Evolutionary conservation across 2,888 invertebrate species (phyloP).

Genomic region (Pyrrhia umbra): DNA sequence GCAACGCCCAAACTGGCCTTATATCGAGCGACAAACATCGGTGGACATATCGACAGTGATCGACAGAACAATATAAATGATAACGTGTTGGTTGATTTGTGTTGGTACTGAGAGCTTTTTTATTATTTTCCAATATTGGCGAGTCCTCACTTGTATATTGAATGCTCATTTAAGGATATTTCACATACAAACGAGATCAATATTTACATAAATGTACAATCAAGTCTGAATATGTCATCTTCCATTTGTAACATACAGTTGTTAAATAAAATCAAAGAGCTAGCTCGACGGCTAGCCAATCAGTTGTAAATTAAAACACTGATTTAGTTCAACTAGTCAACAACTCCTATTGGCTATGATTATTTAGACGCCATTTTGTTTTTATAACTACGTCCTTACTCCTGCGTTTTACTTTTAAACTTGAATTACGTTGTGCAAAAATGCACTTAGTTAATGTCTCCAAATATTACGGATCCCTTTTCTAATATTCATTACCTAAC

Average conservation of each 20-base stretch:
- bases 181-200: background rate
- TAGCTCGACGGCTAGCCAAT: slow-evolving; percentile 11
- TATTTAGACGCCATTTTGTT: slow-evolving; percentile 34
- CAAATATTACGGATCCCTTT: background rate
- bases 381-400: background rate
- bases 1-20: slow-evolving; percentile 66
- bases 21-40: slow-evolving; percentile 51
- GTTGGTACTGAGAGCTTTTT: slow-evolving; percentile 49
- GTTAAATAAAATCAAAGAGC: slow-evolving; percentile 28
- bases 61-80: slow-evolving; percentile 44
- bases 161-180: background rate
- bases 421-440: slow-evolving; percentile 16
- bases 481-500: background rate
- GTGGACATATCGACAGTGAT: slow-evolving; percentile 29
- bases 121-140: slow-evolving; percentile 26
- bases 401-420: background rate
- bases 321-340: slow-evolving; percentile 38
- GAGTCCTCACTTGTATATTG: slow-evolving; percentile 1
- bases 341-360: slow-evolving; percentile 36
- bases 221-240: background rate
- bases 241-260: background rate
- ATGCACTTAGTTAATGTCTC: slow-evolving; percentile 19
- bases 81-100: slow-evolving; percentile 22
- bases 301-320: slow-evolving; percentile 39
- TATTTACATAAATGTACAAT: background rate